phyloP scores from a whole-genome alignment of 2,888 invertebrate genomes.

The Dugesia japonica region DNA sequence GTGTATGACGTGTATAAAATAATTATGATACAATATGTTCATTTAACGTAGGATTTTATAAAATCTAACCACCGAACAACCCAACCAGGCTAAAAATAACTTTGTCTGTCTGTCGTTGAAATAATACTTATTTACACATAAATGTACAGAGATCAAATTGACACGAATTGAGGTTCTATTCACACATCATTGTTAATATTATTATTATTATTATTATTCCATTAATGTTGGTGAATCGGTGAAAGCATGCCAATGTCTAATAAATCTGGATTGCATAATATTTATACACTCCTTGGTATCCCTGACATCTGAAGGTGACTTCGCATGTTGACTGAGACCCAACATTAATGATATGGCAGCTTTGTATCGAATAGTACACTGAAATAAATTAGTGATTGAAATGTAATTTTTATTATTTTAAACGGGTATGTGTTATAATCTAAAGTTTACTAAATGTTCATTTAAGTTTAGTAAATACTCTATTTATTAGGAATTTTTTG shows the following conservation, averaged over 20 bases:
- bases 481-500: too few species aligned
- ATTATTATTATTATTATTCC: background rate
- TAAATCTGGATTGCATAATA: background rate
- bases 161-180: background rate
- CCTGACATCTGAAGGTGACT: background rate
- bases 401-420: too few species aligned
- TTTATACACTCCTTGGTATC: background rate
- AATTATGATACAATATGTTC: background rate
- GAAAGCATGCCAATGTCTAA: background rate
- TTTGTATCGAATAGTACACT: background rate
- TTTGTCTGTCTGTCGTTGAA: background rate
- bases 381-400: too few species aligned
- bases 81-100: background rate
- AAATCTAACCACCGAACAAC: background rate
- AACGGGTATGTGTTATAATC: too few species aligned
- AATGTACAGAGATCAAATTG: background rate
- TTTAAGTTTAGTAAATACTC: too few species aligned
- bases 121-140: background rate
- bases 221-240: background rate
- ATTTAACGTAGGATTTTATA: background rate
- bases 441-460: too few species aligned
- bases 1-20: background rate
- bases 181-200: too few species aligned
- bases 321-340: slow-evolving; percentile 8
- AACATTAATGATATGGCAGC: background rate